phyloP scores from a whole-genome alignment of 1,140 invertebrate species.

The Drosophila azteca region DNA sequence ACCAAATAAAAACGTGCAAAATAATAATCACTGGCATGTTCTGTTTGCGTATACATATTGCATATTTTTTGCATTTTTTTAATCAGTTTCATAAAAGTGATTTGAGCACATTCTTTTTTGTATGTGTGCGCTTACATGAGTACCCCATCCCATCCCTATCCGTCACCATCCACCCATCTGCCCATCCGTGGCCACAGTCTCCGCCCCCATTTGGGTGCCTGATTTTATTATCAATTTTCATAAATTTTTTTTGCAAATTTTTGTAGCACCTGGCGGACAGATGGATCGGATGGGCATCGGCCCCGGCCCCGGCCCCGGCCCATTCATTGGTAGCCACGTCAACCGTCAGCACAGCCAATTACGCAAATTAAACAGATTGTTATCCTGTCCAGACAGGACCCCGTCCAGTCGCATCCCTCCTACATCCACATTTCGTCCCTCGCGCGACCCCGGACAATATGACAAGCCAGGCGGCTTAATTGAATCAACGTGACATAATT shows the following conservation, averaged over 20 bases:
- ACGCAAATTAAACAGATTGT: constrained; percentile 81
- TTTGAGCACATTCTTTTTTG: constrained; percentile 27
- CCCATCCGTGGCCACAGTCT: too few relatives aligned
- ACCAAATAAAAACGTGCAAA: constrained; percentile 47
- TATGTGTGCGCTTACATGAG: too few relatives aligned
- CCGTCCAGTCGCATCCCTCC: too few relatives aligned
- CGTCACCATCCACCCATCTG: too few relatives aligned
- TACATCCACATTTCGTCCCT: too few relatives aligned
- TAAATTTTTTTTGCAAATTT: constrained; percentile 42
- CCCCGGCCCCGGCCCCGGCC: constrained; percentile 5
- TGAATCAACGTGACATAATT: constrained; percentile 74
- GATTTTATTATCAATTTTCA: constrained; percentile 69
- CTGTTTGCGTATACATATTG: constrained; percentile 41
- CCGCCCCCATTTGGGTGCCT: constrained; percentile 11
- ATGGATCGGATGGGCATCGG: constrained; percentile 7
- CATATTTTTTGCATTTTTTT: constrained; percentile 42
- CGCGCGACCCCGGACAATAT: constrained; percentile 31
- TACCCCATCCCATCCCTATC: background rate
- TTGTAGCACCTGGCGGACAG: constrained; percentile 34
- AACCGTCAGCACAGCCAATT: constrained; percentile 77
- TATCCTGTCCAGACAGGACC: constrained; percentile 65
- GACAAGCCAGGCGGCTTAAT: constrained; percentile 58
- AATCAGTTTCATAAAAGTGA: constrained; percentile 51
- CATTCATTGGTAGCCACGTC: constrained; percentile 62
- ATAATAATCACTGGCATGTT: constrained; percentile 43